Conservation (phyloP, 2,113 vertebrate genomes). For the Sterna hirundo region DNA sequence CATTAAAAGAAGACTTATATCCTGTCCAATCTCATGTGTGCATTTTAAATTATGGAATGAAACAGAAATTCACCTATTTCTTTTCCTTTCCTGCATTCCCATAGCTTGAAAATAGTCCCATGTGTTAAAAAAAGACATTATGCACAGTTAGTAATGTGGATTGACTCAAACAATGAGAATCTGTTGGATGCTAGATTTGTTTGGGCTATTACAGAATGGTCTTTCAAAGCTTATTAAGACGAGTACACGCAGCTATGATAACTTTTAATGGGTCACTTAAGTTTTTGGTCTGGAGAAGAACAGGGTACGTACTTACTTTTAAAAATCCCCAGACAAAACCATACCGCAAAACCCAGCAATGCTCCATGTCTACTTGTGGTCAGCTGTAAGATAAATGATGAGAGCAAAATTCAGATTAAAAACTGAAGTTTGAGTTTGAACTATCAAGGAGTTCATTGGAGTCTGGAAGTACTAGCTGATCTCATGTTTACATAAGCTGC, state of each 20-base stretch:
- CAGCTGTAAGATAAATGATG: constrained; percentile 28
- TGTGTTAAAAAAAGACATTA: neutral
- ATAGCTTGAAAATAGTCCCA: neutral
- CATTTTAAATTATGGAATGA: constrained; percentile 28
- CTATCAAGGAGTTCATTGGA: constrained; percentile 45
- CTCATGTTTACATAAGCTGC: constrained; percentile 51
- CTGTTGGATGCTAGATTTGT: constrained; percentile 28
- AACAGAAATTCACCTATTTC: constrained; percentile 10
- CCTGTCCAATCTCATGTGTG: neutral
- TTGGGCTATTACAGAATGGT: constrained; percentile 43
- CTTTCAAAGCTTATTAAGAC: constrained; percentile 32
- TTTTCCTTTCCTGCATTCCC: neutral
- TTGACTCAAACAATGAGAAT: constrained; percentile 57
- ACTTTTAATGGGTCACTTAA: constrained; percentile 37
- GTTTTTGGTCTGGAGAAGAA: constrained; percentile 25
- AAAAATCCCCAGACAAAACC: constrained; percentile 36
- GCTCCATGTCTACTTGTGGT: neutral
- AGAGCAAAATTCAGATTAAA: constrained; percentile 43
- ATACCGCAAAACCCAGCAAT: neutral
- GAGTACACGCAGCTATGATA: neutral
- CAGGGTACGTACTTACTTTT: neutral
- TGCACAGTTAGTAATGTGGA: neutral
- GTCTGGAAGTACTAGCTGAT: constrained; percentile 48
- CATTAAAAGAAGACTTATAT: constrained; percentile 33
- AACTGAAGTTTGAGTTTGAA: constrained; percentile 39